phyloP scores from a whole-genome alignment of 2,113 vertebrate species.

The Vulpes ferrilata region DNA sequence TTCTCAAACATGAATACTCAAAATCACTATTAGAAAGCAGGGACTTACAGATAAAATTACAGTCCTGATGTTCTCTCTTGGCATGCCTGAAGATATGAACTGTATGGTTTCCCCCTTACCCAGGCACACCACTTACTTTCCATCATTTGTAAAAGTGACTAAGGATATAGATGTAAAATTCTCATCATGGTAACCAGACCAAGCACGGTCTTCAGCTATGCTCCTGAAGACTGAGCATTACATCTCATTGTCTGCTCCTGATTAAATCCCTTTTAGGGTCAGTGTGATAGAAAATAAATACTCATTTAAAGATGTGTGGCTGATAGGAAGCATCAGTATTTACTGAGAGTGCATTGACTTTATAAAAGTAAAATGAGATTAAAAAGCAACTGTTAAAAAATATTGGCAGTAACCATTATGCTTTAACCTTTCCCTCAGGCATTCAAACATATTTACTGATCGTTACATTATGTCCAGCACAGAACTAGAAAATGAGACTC shows the following conservation, averaged over 20 bases:
- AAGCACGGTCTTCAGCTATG: too few relatives aligned
- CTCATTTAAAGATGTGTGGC: not conserved
- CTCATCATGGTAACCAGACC: not conserved
- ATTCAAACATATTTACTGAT: not conserved
- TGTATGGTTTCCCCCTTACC: not conserved
- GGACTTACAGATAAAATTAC: not conserved
- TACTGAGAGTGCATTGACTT: not conserved
- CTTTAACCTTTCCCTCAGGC: not conserved
- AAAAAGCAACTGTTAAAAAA: not conserved
- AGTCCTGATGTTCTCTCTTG: not conserved
- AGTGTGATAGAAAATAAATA: not conserved
- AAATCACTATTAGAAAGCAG: not conserved
- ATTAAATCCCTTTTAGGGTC: not conserved
- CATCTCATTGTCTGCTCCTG: not conserved
- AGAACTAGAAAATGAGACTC: not conserved
- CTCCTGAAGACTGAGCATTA: not conserved
- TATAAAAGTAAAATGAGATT: not conserved
- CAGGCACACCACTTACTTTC: not conserved
- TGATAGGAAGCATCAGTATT: not conserved
- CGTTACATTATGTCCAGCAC: not conserved
- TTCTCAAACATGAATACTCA: not conserved
- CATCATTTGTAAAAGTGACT: not conserved
- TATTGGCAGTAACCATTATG: not conserved
- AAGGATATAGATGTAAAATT: not conserved
- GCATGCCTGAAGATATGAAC: not conserved